Evolutionary conservation across 1,140 invertebrate genomes (phyloP).

Genomic region (Heliconius himera): DNA sequence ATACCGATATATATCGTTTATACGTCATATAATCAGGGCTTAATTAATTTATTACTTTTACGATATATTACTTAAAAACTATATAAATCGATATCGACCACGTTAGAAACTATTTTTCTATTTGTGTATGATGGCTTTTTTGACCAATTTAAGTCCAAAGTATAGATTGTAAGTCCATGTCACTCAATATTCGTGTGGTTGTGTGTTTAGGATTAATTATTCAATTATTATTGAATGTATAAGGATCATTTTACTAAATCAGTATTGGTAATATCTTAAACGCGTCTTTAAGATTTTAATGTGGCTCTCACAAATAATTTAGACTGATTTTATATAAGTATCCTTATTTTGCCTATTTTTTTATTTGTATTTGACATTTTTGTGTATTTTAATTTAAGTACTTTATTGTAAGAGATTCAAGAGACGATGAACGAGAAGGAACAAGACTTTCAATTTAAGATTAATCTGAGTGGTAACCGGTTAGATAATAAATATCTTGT

Average conservation of each 20-base stretch:
- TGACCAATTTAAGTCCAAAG: conserved; percentile 15
- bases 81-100: not conserved
- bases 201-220: not conserved
- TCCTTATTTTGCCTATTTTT: conserved; percentile 6
- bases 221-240: not conserved
- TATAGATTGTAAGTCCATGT: conserved; percentile 24
- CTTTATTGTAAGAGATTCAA: not conserved
- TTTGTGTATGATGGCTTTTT: not conserved
- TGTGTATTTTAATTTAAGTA: not conserved
- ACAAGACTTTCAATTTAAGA: conserved; percentile 2
- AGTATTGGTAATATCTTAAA: conserved; percentile 3
- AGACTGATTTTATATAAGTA: conserved; percentile 13
- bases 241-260: conserved; percentile 11
- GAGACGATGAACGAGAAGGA: not conserved
- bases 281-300: conserved; percentile 2
- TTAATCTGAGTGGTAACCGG: not conserved
- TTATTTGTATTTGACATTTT: not conserved
- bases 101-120: not conserved
- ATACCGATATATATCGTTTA: not conserved
- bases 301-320: conserved; percentile 10
- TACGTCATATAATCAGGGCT: not conserved
- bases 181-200: conserved; percentile 6
- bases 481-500: conserved; percentile 1
- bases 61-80: not conserved
- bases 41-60: not conserved